Evolutionary conservation across 2,113 vertebrate genomes (phyloP).

Genomic region (Upupa epops): DNA sequence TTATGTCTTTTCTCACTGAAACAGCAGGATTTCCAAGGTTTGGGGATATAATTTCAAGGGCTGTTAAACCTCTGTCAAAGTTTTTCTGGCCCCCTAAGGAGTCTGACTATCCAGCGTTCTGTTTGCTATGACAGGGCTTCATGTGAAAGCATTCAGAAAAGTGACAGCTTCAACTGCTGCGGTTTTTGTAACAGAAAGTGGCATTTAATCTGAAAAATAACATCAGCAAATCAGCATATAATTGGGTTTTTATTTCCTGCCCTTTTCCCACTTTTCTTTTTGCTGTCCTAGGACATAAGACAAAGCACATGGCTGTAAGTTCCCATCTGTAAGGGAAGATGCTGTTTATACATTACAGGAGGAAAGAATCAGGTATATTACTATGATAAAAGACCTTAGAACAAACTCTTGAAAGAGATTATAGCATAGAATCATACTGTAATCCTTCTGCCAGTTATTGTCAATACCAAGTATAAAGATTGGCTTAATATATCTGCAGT

Average conservation of each 20-base stretch:
- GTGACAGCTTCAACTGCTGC: constrained; percentile 72
- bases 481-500: not conserved
- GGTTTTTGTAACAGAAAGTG: constrained; percentile 78
- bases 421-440: not conserved
- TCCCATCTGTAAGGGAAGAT: constrained; percentile 18
- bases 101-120: constrained; percentile 76
- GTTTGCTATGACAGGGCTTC: constrained; percentile 78
- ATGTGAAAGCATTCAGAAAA: constrained; percentile 76
- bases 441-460: not conserved
- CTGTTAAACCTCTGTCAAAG: constrained; percentile 85
- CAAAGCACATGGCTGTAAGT: constrained; percentile 18
- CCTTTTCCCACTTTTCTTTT: not conserved
- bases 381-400: not conserved
- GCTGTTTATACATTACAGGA: not conserved
- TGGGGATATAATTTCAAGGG: constrained; percentile 85
- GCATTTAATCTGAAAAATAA: constrained; percentile 82
- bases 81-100: constrained; percentile 81
- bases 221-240: constrained; percentile 79
- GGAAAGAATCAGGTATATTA: not conserved
- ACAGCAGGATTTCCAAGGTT: constrained; percentile 81
- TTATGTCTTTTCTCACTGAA: constrained; percentile 84
- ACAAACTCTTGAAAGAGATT: not conserved
- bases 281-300: constrained; percentile 39
- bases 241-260: constrained; percentile 72
- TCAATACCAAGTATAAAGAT: not conserved